Evolutionary conservation across 2,888 invertebrate species (phyloP), one percentile per base, ranked within the genome.

Genomic region (Cryptus viduatorius): DNA sequence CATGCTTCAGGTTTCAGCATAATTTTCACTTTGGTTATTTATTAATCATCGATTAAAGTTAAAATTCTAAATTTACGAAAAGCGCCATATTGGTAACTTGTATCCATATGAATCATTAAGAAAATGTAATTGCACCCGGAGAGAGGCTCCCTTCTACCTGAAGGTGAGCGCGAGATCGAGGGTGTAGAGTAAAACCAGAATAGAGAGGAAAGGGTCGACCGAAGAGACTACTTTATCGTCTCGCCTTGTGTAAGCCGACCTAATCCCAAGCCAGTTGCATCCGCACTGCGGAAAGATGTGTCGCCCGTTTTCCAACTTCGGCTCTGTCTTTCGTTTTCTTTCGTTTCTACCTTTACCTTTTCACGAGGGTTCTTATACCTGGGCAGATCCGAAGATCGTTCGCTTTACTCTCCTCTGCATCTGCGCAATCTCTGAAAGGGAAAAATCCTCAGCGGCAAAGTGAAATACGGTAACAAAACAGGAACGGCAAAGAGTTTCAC

Each of bases 221-320:
- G 19, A 31, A 50, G 16, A 44, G 75, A 69, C 56, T 79, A 69
- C 69, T 84, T 75, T 78, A 78, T 69, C 75, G 65, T 75, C 50
- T 75, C 67, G 68, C 61, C 69, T 75, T 64, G 56, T 81, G 61
- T 84, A 82, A 86, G 77, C 84, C 82, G 75, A 86, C 72, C 84
- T 84, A 84, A 86, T 84, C 84, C 84, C 67, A 61, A 79, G 79
- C 61, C 71, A 65, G 79, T 84, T 79, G 82, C 84, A 86, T 84
- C 86, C 77, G 86, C 86, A 86, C 79, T 86, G 86, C 86, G 82
- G 84, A 75, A 80, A 82, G 84, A 82, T 79, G 79, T 76, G 82
- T 79, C 82, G 69, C 79, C 71, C 71, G 82, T 68, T 16, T 72
- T 86, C 56, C 31, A 69, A 14, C 68, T 64, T 72, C 50, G 42